Evolutionary conservation across 2,888 invertebrate genomes (phyloP), one percentile per base, ranked within the genome.

Genomic region (Cephonodes hylas): DNA sequence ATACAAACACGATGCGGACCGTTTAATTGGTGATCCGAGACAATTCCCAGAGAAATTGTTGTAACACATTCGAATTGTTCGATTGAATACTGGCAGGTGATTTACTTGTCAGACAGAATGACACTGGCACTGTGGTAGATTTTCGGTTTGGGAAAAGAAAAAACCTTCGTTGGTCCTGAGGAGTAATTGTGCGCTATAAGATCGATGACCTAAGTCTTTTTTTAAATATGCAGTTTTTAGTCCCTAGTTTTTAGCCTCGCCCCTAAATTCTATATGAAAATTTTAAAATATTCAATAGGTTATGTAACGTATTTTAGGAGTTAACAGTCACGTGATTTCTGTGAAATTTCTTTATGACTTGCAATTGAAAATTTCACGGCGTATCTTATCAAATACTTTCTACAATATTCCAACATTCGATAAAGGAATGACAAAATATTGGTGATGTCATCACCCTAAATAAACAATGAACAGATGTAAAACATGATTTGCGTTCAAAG

Each of bases 21-120:
- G 66, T 65, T 74, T 73, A 75, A 73, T 73, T 73, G 71, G 64
- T 61, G 69, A 73, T 74, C 75, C 69, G 68, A 73, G 63, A 57
- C 57, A 57, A 57, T 57, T 18, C 31, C n/a, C 23, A n/a, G n/a
- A 5, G 38, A 44, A 44, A 44, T 44, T 44, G 44, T 20, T 44
- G 20, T n/a, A 44, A 44, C 44, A 44, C 20, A 10, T 20, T 20
- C 38, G 38, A n/a, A n/a, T 13, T 38, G 38, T 13, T 10, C n/a
- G 38, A 38, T n/a, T n/a, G n/a, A n/a, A n/a, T n/a, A n/a, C n/a
- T n/a, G n/a, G n/a, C n/a, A n/a, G n/a, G n/a, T n/a, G n/a, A n/a
- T n/a, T n/a, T n/a, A n/a, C n/a, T n/a, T n/a, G n/a, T n/a, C n/a
- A n/a, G n/a, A n/a, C n/a, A n/a, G n/a, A n/a, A n/a, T n/a, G n/a